Evolutionary conservation across 2,888 invertebrate species (phyloP), one percentile per base, ranked within the genome.

Genomic region (Chloromyia formosa): DNA sequence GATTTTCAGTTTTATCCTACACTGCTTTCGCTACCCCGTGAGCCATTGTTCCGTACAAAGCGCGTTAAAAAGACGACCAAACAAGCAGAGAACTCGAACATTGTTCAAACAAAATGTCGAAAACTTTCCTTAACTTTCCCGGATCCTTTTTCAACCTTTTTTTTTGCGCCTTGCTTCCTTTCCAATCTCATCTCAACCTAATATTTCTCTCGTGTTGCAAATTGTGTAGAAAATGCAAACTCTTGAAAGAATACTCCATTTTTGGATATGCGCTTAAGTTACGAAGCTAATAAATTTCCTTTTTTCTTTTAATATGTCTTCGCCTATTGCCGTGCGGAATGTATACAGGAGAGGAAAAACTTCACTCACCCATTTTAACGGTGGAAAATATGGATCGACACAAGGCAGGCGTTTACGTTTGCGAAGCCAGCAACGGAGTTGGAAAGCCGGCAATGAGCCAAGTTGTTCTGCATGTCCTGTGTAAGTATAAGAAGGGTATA

Each of bases 351-450:
- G 90, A 90, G 78, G 89, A 90, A 82, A 89, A 89, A 75, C 86
- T 88, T 53, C 87, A 88, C 79, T 89, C 90, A 45, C 87, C 88
- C 76, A 86, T 88, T 75, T 86, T 90, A 77, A 87, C 87, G 74
- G 87, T 91, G 80, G 89, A 90, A 79, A 86, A 88, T 79, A 90
- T 90, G 74, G 89, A 89, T 81, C 85, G 90, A 76, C 89, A 89
- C 81, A 89, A 90, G 80, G 89, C 89, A 53, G 90, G 90, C 53
- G 86, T 88, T 73, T 90, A 90, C 82, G 88, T 89, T 80, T 90
- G 90, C 81, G 88, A 88, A 35, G 90, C 90, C 45, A 87, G 87
- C 80, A 90, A 90, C 81, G 89, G 89, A 18, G 89, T 90, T 69
- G 90, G 90, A 18, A 87, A 89, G 78, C 87, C 89, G 77, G 89